Evolutionary conservation across 2,797 vertebrate species (phyloP).

Genomic region (Euthynnus affinis): DNA sequence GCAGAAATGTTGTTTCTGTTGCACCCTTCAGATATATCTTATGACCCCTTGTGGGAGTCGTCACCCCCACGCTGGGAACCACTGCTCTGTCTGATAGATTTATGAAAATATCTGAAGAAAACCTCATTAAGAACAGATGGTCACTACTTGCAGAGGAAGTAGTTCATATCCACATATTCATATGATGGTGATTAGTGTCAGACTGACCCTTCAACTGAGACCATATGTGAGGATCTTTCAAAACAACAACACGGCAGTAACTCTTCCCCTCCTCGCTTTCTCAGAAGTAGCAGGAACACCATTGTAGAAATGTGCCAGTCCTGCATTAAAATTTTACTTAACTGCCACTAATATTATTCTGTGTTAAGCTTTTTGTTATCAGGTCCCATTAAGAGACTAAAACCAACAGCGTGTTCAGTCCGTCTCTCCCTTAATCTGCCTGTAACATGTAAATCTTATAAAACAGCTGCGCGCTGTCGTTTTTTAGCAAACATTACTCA

Average conservation of each 20-base stretch:
- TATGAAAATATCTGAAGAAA: neutral
- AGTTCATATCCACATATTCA: neutral
- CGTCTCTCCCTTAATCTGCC: neutral
- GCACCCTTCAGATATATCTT: neutral
- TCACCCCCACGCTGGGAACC: neutral
- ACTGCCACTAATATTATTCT: too few species aligned
- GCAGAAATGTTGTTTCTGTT: neutral
- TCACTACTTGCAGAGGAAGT: conserved; percentile 11
- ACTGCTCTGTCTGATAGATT: neutral
- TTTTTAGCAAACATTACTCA: neutral
- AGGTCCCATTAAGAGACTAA: neutral
- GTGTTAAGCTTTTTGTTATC: neutral
- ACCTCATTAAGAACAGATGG: conserved; percentile 5
- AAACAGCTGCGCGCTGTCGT: neutral
- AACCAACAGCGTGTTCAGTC: too few species aligned
- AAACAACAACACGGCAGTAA: too few species aligned
- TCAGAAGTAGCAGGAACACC: neutral
- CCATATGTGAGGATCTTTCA: neutral
- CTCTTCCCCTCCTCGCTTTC: too few species aligned
- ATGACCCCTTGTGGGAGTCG: neutral
- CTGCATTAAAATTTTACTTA: neutral
- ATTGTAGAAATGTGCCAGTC: neutral
- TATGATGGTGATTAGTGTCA: neutral
- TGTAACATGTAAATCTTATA: neutral
- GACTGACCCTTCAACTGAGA: neutral